Conservation (phyloP, 2,797 vertebrate species). For the Pitangus sulphuratus region DNA sequence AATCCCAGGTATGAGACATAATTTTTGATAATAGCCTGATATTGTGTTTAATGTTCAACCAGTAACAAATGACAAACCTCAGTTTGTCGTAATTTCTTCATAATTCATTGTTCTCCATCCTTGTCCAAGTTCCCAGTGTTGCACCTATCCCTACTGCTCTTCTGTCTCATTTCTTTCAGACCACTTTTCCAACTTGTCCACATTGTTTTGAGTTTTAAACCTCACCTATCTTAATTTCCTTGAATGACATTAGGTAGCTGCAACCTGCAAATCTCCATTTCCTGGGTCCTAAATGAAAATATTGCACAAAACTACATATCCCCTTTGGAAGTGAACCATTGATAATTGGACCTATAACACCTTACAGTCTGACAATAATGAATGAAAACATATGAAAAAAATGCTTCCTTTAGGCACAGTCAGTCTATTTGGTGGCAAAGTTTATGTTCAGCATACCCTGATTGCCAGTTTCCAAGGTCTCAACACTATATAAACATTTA, state of each 20-base stretch:
- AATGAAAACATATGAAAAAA: background rate
- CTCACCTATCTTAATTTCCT: background rate
- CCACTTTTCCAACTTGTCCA: background rate
- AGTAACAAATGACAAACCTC: background rate
- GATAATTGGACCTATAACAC: background rate
- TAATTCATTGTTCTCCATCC: background rate
- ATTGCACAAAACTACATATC: background rate
- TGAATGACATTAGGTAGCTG: background rate
- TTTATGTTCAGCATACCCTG: background rate
- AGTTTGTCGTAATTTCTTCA: background rate
- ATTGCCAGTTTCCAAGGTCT: background rate
- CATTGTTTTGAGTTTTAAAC: background rate
- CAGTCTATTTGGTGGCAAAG: background rate
- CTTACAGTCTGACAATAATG: background rate
- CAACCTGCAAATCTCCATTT: background rate
- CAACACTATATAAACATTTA: background rate
- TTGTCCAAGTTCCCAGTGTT: background rate
- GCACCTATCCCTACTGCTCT: background rate
- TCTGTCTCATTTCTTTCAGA: background rate
- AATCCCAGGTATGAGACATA: background rate
- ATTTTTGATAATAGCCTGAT: background rate
- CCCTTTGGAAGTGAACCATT: background rate
- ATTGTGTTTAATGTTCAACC: background rate
- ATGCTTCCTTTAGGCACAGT: background rate
- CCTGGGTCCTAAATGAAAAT: background rate